Evolutionary conservation across 2,113 vertebrate genomes (phyloP).

Genomic region (Hylia prasina): DNA sequence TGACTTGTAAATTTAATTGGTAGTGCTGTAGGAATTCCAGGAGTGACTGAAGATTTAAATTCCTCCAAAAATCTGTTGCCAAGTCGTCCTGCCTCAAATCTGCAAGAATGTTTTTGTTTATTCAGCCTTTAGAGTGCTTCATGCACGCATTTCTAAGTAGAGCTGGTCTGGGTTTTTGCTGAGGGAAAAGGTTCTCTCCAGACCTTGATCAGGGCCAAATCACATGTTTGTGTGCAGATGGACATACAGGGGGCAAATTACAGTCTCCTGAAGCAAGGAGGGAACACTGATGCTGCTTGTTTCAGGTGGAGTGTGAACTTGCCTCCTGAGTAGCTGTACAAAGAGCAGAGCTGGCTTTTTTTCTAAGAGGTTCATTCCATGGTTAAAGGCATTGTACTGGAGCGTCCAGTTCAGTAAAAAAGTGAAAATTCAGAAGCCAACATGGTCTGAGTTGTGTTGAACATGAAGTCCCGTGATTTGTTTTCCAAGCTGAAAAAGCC

Average conservation of each 20-base stretch:
- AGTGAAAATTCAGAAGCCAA: background rate
- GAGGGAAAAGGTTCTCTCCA: background rate
- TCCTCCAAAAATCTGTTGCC: conserved; percentile 1
- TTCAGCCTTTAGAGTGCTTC: background rate
- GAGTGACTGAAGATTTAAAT: conserved; percentile 18
- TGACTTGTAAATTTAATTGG: background rate
- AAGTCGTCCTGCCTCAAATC: background rate
- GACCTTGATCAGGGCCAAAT: background rate
- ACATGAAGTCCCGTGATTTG: background rate
- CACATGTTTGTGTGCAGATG: background rate
- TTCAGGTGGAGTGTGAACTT: background rate
- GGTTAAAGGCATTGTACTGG: background rate
- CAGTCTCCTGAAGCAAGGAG: background rate
- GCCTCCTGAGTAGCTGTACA: background rate
- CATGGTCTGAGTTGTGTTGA: rapidly evolving
- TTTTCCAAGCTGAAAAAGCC: background rate
- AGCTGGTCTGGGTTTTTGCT: background rate
- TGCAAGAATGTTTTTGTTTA: conserved; percentile 37
- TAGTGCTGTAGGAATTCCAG: background rate
- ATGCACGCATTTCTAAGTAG: background rate
- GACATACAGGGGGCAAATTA: background rate
- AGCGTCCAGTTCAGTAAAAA: background rate
- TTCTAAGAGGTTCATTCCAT: background rate
- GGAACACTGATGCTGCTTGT: background rate
- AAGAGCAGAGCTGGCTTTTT: background rate